Evolutionary conservation across 2,888 invertebrate genomes (phyloP), one percentile per base, ranked within the genome.

Genomic region (Marasmarcha lunaedactyla): DNA sequence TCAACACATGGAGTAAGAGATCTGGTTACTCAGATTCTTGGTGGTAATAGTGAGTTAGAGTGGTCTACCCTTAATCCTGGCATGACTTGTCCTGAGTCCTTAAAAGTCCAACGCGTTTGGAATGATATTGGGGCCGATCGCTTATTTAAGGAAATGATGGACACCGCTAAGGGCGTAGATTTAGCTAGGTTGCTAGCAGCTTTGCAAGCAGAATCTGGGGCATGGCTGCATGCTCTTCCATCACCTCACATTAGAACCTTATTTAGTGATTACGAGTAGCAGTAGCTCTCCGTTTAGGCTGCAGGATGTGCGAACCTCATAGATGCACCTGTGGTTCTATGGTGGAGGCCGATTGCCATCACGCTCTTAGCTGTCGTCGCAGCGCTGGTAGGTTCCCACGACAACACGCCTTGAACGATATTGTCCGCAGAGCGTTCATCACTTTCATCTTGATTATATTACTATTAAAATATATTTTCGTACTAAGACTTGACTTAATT

Each of bases 271-370:
- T 37, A 11, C 37, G 34, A 11, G 35, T 37, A 9, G 37, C 37
- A 1, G 37, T 35, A 2, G 38, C 41, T 11, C 41, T 41, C 30
- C 35, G 38, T 12, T 15, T 40, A 30, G 33, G 40, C 6, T 36
- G 36, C 25, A 36, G 33, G 13, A 15, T 40, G 11, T 40, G 40
- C 35, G 33, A 33, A 15, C 13, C 36, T 12, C 40, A 40, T 25
- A 9, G 9, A 33, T 40, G 36, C 36, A 33, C 33, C 25, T 36
- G 35, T 26, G 40, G 30, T 10, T 11, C 36, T 35, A 14, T 14
- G 15, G 36, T 40, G 14, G 40, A 40, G 14, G 30, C 27, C 13
- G 36, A 36, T 12, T 33, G 33, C 5, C 40, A 40, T 14, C 40
- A 36, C 15, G 36, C 33, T 4, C 30, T 33, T 5, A 33, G 36